phyloP scores from a whole-genome alignment of 2,113 vertebrate species.

The Mastomys natalensis region DNA sequence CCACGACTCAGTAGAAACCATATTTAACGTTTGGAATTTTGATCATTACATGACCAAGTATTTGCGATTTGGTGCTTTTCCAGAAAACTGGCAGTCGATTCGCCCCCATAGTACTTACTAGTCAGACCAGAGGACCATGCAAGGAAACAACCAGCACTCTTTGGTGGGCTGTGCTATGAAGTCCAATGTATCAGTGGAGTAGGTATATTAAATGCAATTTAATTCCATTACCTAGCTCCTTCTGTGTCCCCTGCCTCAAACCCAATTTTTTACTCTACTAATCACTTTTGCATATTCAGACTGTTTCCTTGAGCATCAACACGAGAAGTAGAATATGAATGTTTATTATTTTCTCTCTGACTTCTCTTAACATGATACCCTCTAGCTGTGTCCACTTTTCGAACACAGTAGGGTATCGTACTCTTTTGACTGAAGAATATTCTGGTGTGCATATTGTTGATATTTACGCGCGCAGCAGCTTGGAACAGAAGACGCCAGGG shows the following conservation, averaged over 20 bases:
- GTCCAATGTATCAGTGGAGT: too few species aligned
- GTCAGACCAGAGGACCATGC: not conserved
- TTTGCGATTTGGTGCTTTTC: not conserved
- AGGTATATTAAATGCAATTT: not conserved
- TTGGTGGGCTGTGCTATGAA: not conserved
- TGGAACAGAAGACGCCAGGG: too few species aligned
- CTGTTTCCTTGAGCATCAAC: too few species aligned
- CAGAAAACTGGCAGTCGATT: too few species aligned
- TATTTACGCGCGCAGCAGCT: too few species aligned
- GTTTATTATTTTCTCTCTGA: not conserved
- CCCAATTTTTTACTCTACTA: not conserved
- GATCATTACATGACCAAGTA: not conserved
- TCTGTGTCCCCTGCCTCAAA: not conserved
- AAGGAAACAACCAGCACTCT: too few species aligned
- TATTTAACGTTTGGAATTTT: not conserved
- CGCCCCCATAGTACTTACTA: not conserved
- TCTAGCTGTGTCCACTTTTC: not conserved
- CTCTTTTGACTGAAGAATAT: not conserved
- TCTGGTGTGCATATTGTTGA: not conserved
- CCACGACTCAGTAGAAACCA: not conserved
- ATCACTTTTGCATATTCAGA: not conserved
- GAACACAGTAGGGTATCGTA: not conserved
- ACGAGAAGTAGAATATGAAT: not conserved
- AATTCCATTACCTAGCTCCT: not conserved
- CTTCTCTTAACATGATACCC: not conserved